phyloP scores from a whole-genome alignment of 2,888 invertebrate species.

The Phortica okadai region DNA sequence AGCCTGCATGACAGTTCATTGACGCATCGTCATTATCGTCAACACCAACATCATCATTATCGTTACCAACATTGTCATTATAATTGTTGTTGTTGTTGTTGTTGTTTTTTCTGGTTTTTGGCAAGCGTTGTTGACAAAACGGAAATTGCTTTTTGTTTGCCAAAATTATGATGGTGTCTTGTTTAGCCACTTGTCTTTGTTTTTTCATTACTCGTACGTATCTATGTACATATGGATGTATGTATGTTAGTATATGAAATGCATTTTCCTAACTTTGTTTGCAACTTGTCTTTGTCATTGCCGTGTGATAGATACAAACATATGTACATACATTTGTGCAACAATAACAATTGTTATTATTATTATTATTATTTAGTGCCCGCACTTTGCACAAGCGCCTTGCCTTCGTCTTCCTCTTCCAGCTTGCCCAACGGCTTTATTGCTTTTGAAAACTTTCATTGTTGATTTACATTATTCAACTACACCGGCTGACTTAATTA shows the following conservation, averaged over 20 bases:
- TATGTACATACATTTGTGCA: too few species aligned
- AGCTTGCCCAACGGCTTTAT: too few species aligned
- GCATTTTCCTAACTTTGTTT: too few species aligned
- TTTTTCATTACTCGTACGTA: not conserved
- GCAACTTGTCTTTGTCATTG: too few species aligned
- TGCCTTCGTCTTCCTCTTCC: too few species aligned
- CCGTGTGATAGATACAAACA: too few species aligned
- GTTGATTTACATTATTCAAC: not conserved
- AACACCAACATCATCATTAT: not conserved
- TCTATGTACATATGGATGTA: not conserved
- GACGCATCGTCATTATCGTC: not conserved
- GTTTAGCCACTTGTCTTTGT: not conserved
- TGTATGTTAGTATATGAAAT: too few species aligned
- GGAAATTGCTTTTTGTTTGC: not conserved
- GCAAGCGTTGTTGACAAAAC: not conserved
- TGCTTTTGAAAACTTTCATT: not conserved
- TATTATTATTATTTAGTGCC: too few species aligned
- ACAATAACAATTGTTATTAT: too few species aligned
- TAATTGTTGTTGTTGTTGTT: not conserved
- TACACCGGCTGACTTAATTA: not conserved
- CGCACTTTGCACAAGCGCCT: too few species aligned
- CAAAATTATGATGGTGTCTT: not conserved
- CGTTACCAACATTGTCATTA: too few species aligned
- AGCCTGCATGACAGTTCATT: not conserved
- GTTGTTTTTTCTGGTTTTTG: not conserved